Base-by-base conservation (phyloP, 2,797 vertebrate genomes). In the Acrossocheilus wenchowensis region DNA sequence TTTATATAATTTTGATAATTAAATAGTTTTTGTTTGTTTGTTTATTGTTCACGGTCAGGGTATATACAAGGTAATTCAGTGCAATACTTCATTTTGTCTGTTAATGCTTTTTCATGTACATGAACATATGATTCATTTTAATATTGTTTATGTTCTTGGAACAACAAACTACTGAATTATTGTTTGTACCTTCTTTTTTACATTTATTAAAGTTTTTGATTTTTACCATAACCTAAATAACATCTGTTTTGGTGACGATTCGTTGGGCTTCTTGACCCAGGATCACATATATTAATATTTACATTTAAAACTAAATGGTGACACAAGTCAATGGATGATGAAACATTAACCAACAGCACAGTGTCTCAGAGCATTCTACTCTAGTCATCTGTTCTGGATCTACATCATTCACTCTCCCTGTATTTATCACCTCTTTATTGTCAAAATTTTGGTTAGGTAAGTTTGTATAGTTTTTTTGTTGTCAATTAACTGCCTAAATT, bases 281-380 rank as follows among this genome's bases (percentile, higher is more conserved):
- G 45, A n/a, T 66, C 36, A 50, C 78, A 80, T 84, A 41, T 90
- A 93, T 95, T 93, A 94, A 93, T 95, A 95, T 96, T 96, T 95
- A 93, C 94, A 82, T 90, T 90, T 79, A 88, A 86, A 87, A 52
- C 91, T 90, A 92, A 89, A 89, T 87, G 89, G 83, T 85, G 89
- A 64, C 84, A 84, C 81, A 86, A 89, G 90, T 91, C 92, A 78
- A 88, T 89, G 89, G 79, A 50, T 52, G 78, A 92, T 94, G 92
- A 92, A 94, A 94, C 4, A 96, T 96, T 95, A 95, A 95, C 93
- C 52, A 68, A 79, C 81, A 87, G 87, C 86, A 82, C 87, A 91
- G 90, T 89, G 86, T 88, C 84, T 86, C 88, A 85, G 78, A 81
- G 69, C 69, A 87, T 86, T 85, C 88, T 87, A 89, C 90, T 86